Evolutionary conservation across 1,140 invertebrate species (phyloP), one percentile per base, ranked within the genome.

Genomic region (Homarus americanus): DNA sequence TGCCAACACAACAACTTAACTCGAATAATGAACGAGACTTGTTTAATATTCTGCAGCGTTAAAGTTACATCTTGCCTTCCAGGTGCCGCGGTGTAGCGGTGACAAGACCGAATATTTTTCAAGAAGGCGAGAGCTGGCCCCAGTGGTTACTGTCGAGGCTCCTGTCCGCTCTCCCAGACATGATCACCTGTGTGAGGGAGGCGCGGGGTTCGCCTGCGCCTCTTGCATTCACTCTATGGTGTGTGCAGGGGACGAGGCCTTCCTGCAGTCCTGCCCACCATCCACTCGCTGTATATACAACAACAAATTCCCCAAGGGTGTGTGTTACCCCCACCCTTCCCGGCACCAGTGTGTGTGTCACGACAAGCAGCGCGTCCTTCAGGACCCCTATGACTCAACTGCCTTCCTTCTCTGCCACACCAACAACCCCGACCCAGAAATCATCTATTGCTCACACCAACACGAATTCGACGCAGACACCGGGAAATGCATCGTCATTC

Each of bases 121-220:
- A n/a, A n/a, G n/a, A n/a, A n/a, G n/a, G n/a, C n/a, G n/a, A n/a
- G n/a, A n/a, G n/a, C n/a, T n/a, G n/a, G n/a, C n/a, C n/a, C n/a
- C n/a, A n/a, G n/a, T n/a, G n/a, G n/a, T n/a, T 5, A 28, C n/a
- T 66, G 0, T 32, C 24, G n/a, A 9, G 4, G 4, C n/a, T 5
- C 63, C 63, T 28, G 63, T 66, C n/a, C 78, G 78, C 40, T 80
- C 78, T 17, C 78, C 78, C 17, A n/a, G 17, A 9, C 41, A 80
- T 44, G 78, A 80, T 10, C 41, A 10, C 2, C 41, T 80, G 9
- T 80, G 78, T 20, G 1, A 32, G 4, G 41, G 41, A 2, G 28
- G 28, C 12, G 5, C 28, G 28, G 78, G 78, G 41, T 80, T 80
- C 41, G 78, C 78, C 78, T 80, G 78, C 41, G 78, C 78, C 78